Evolutionary conservation across 2,888 invertebrate genomes (phyloP).

Genomic region (Saturnia japonica): DNA sequence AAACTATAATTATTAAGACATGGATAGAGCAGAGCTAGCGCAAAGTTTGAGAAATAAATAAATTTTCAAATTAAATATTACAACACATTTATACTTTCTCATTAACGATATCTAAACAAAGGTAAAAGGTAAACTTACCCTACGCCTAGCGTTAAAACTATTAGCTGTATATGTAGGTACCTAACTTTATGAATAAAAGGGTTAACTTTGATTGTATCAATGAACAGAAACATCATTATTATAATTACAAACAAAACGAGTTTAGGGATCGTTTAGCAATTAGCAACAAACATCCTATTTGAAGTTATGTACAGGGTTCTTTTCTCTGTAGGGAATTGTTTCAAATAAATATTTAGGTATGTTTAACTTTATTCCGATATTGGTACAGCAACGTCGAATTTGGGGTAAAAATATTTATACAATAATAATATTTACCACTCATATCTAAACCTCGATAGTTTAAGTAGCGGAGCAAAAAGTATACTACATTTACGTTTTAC

Average conservation of each 20-base stretch:
- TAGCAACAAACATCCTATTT: not conserved
- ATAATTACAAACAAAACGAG: not conserved
- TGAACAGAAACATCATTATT: not conserved
- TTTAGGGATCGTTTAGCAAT: constrained; percentile 3
- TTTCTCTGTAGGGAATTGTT: not conserved
- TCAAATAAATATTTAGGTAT: not conserved
- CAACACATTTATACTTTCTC: not conserved
- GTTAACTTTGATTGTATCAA: not conserved
- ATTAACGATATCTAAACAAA: not conserved
- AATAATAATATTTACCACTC: not conserved
- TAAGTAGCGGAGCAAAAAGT: not conserved
- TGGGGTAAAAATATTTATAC: not conserved
- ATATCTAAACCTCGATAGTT: not conserved
- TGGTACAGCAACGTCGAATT: not conserved
- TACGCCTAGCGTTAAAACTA: not conserved
- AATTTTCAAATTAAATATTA: not conserved
- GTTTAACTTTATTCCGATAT: not conserved
- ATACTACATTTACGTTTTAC: not conserved
- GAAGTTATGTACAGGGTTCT: not conserved
- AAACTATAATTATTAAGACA: too few species aligned
- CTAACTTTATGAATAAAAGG: not conserved
- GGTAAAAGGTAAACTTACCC: not conserved
- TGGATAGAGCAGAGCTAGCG: too few species aligned
- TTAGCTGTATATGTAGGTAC: not conserved
- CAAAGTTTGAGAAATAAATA: too few species aligned